Base-by-base conservation (phyloP, 2,797 vertebrate species). In the Valencia hispanica region DNA sequence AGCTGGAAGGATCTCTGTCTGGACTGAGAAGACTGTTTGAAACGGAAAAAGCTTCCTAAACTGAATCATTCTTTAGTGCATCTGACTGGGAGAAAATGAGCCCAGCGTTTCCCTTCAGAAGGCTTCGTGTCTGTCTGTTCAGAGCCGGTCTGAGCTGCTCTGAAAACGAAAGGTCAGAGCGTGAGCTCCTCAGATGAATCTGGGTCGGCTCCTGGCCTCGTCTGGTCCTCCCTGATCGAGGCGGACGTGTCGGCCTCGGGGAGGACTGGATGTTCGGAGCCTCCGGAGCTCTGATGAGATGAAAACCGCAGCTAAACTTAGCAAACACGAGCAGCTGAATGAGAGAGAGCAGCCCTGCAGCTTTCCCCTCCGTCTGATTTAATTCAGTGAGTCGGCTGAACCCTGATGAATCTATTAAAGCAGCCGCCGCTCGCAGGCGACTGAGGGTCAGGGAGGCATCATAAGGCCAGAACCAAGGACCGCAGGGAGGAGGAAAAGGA, bases 351-450 rank as follows among this genome's bases (percentile, higher is more conserved):
- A 36, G 69, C 74, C 86, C 81, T 0, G 76, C 72, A 80, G 85
- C 78, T 77, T 53, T 48, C 72, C 43, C 48, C 82, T 50, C 45
- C 22, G 5, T 72, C 78, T 82, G 83, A 87, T 78, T 68, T 82
- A 75, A 88, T 82, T 22, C 83, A 77, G 83, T 71, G 82, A 88
- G 85, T 81, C 86, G 83, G 78, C 50, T 74, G 69, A 81, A 77
- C 68, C 55, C 78, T 39, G 77, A 86, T 75, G 75, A 77, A 80
- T 77, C 43, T 43, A 80, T 83, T 73, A 86, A 63, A 84, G 79
- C 84, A 74, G 80, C 78, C 79, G 30, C 70, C 18, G 76, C 75
- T 75, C 3, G 39, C 77, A 80, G 77, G 73, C 68, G 14, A 68
- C 73, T 22, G 6, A 0, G 41, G 76, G 81, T 74, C 72, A 8